Conservation (phyloP, 2,888 invertebrate genomes). For the Leptodirus hochenwartii region DNA sequence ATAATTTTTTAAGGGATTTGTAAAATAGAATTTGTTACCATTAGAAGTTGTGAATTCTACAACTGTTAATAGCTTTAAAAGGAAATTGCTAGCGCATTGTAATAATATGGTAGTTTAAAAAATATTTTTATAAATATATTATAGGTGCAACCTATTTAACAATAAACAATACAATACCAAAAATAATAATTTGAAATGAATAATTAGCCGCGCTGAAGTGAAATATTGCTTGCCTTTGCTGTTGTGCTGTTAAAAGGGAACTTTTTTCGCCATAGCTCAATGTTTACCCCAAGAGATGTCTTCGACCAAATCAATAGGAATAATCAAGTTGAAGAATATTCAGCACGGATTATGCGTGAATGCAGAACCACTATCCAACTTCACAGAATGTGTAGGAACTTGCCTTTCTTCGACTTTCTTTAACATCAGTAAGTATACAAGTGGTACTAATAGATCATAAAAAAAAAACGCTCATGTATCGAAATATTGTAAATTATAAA, state of each 20-base stretch:
- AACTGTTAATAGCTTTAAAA: no score
- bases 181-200: background rate
- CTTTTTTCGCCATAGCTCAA: slow-evolving; percentile 25
- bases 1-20: no score
- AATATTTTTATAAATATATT: slow-evolving; percentile 1
- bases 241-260: background rate
- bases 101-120: no score
- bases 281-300: slow-evolving; percentile 37
- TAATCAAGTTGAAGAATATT: slow-evolving; percentile 30
- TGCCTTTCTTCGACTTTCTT: slow-evolving; percentile 54
- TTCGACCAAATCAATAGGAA: slow-evolving; percentile 33
- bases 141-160: no score
- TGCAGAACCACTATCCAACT: slow-evolving; percentile 33
- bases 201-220: background rate
- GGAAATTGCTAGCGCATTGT: no score
- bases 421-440: slow-evolving; percentile 35
- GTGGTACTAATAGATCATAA: background rate
- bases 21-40: no score
- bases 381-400: slow-evolving; percentile 51
- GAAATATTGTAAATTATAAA: background rate
- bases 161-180: no score
- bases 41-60: no score
- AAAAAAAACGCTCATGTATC: background rate
- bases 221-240: background rate
- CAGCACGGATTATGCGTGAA: slow-evolving; percentile 48